Evolutionary conservation across 2,888 invertebrate species (phyloP), one percentile per base, ranked within the genome.

Genomic region (Heliconius charithonia): DNA sequence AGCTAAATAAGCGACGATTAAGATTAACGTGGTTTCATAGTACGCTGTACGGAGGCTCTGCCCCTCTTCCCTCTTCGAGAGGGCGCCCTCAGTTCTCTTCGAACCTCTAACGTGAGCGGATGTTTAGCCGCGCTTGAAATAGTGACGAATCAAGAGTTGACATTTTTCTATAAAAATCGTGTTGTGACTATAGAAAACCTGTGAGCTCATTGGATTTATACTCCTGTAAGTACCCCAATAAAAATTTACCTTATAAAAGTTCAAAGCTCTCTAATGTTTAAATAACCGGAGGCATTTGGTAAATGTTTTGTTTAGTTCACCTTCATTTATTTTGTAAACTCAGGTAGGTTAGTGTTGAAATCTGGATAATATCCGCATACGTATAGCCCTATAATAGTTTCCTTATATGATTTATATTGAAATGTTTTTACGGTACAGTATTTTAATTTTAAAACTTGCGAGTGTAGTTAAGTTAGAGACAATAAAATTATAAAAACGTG

Each of bases 41-140:
- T 91, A 86, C 59, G 59, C n/a, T n/a, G 59, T n/a, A n/a, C 87
- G 80, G 85, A 87, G 91, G 86, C 85, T 86, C 80, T 84, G 88
- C 90, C 92, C 93, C 93, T 89, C 91, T 89, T 89, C 89, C 89
- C 90, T 90, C 90, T 84, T 83, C 81, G 90, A 88, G 91, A 89
- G 88, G 88, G 86, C 85, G 83, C 81, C 86, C 88, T 87, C 94
- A 94, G 94, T 94, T 90, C 93, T 93, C 92, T 85, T 84, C 83
- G 82, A 84, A 86, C 86, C 86, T 86, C 88, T 85, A 86, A 83
- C 81, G 76, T 29, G 83, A 85, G 81, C 81, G 89, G 83, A 88
- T 88, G 92, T 84, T 25, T 62, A 45, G 86, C 84, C 87, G 89
- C 86, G 88, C 77, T 76, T 22, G 51, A 81, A 88, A 89, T 85